These are phyloP conservation scores for Bergia puertoricense DNA, from an alignment of 92 coral and sea anemone genomes.

Conservation along the genomic window DNA sequence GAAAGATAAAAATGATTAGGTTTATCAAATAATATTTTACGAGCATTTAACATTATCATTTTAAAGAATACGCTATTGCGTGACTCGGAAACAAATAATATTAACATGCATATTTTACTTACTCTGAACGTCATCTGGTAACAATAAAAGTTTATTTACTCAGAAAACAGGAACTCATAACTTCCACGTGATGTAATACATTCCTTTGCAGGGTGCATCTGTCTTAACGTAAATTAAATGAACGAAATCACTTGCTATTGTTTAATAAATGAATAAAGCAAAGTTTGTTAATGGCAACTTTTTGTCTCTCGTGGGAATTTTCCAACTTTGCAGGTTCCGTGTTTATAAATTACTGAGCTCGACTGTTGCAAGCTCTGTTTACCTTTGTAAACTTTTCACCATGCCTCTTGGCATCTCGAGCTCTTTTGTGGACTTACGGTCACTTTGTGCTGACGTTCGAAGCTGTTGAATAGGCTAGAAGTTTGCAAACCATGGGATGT, in stretches of 20 bases:
- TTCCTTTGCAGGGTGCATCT: slow-evolving; percentile 3
- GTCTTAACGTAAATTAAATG: not conserved
- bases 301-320: not conserved
- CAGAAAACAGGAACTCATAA: not conserved
- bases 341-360: not conserved
- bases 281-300: not conserved
- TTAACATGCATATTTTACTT: too few relatives aligned
- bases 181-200: not conserved
- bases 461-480: not conserved
- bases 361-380: not conserved
- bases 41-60: too few relatives aligned
- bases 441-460: not conserved
- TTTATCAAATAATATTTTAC: too few relatives aligned
- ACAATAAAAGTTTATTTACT: not conserved
- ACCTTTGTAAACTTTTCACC: not conserved
- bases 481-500: not conserved
- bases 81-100: too few relatives aligned
- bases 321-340: not conserved
- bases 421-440: not conserved
- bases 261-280: too few relatives aligned
- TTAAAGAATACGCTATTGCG: too few relatives aligned
- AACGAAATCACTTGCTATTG: not conserved
- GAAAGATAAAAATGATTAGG: too few relatives aligned
- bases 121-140: too few relatives aligned
- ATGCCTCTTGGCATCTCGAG: not conserved